Evolutionary conservation across 1,140 invertebrate species (phyloP).

Genomic region (Physella acuta): DNA sequence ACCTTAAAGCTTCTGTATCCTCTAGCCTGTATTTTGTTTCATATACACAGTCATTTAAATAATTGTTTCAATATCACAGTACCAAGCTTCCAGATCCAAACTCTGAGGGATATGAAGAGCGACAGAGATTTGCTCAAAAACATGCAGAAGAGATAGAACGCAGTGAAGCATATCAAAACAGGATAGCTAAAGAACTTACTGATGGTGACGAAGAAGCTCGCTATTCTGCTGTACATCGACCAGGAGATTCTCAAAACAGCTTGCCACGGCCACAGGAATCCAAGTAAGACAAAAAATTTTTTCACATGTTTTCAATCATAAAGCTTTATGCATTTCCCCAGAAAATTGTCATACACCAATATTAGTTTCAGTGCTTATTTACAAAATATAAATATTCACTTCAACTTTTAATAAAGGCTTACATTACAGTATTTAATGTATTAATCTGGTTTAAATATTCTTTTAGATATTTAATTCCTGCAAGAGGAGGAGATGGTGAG

Average conservation of each 20-base stretch:
- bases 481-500: slow-evolving; percentile 6
- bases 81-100: slow-evolving; percentile 19
- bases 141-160: slow-evolving; percentile 19
- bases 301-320: neutral
- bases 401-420: too few species aligned
- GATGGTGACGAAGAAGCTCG: slow-evolving; percentile 18
- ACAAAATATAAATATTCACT: too few species aligned
- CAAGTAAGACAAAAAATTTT: neutral
- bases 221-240: slow-evolving; percentile 18
- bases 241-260: neutral
- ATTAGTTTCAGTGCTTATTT: neutral
- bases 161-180: slow-evolving; percentile 12
- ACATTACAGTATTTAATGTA: too few species aligned
- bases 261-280: too few species aligned
- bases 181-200: slow-evolving; percentile 13
- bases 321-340: neutral
- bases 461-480: slow-evolving; percentile 12
- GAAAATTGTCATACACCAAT: neutral
- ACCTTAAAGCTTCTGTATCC: too few species aligned
- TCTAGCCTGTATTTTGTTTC: too few species aligned
- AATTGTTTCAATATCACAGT: too few species aligned
- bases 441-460: too few species aligned
- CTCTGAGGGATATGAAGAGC: slow-evolving; percentile 20
- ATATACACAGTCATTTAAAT: too few species aligned
- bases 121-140: slow-evolving; percentile 16